phyloP scores from a whole-genome alignment of 1,140 invertebrate species.

The Drosophila serrata region DNA sequence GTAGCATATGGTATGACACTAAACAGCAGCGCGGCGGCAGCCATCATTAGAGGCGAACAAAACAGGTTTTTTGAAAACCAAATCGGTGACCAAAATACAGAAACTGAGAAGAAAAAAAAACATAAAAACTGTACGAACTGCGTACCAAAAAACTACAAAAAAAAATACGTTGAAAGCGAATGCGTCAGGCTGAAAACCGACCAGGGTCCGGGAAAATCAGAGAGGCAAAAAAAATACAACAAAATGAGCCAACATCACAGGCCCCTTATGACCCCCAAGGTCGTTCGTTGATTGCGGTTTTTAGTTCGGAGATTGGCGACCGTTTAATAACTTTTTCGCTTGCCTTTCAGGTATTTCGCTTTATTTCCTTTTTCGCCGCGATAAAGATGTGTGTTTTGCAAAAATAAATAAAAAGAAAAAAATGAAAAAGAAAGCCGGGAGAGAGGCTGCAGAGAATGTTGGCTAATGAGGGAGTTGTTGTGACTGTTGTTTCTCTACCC shows the following conservation, averaged over 20 bases:
- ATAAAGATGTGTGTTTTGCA: conserved; percentile 49
- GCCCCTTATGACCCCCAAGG: conserved; percentile 67
- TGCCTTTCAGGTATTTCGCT: conserved; percentile 65
- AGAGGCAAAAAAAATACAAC: conserved; percentile 1
- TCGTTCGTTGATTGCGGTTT: conserved; percentile 79
- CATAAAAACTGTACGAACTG: conserved; percentile 41
- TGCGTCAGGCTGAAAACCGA: conserved; percentile 74
- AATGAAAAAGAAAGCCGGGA: conserved; percentile 36
- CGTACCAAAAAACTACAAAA: conserved; percentile 22
- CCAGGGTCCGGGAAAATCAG: conserved; percentile 36
- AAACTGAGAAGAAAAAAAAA: conserved; percentile 31
- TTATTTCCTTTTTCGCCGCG: conserved; percentile 77
- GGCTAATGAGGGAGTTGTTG: conserved; percentile 65
- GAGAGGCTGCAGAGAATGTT: conserved; percentile 65
- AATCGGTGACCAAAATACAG: conserved; percentile 49
- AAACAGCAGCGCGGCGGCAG: conserved; percentile 55
- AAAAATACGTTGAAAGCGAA: conserved; percentile 34
- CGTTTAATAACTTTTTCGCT: conserved; percentile 70
- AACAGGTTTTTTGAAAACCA: conserved; percentile 50
- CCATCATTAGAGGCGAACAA: conserved; percentile 52
- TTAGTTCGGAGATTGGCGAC: conserved; percentile 58
- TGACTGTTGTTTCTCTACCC: conserved; percentile 24
- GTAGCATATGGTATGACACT: conserved; percentile 80
- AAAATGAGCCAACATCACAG: conserved; percentile 27
- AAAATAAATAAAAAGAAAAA: conserved; percentile 23